Conservation (phyloP, 2,797 vertebrate species). For the Masticophis lateralis region DNA sequence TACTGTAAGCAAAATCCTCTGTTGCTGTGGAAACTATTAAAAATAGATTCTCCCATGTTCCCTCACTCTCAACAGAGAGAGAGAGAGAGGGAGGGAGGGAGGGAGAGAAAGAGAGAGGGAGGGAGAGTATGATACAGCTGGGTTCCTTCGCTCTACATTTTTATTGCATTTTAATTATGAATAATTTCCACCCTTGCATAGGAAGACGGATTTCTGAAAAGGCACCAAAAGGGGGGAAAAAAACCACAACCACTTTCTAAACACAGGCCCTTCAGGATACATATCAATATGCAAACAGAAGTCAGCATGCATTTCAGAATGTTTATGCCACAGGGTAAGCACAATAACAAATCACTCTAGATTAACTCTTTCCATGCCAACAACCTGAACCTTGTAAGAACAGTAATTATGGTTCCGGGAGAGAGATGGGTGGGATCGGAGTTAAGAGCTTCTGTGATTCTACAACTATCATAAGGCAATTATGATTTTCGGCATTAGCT, state of each 20-base stretch:
- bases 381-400: background rate
- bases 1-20: slow-evolving; percentile 71
- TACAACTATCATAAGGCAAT: accelerated
- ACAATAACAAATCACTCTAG: slow-evolving; percentile 35
- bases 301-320: slow-evolving; percentile 66
- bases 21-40: slow-evolving; percentile 76
- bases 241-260: slow-evolving; percentile 42
- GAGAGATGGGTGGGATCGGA: background rate
- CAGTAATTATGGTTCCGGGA: background rate
- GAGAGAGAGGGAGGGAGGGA: too few relatives aligned
- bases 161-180: slow-evolving; percentile 78
- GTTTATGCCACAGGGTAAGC: slow-evolving; percentile 73
- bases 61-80: slow-evolving; percentile 34
- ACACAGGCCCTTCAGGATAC: slow-evolving; percentile 64
- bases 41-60: slow-evolving; percentile 68
- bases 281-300: slow-evolving; percentile 71
- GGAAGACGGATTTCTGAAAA: slow-evolving; percentile 60
- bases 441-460: slow-evolving; percentile 13
- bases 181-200: slow-evolving; percentile 70
- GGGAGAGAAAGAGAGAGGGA: slow-evolving; percentile 4
- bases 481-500: accelerated
- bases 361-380: slow-evolving; percentile 57
- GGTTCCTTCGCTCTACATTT: slow-evolving; percentile 67
- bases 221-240: slow-evolving; percentile 11
- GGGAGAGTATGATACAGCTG: slow-evolving; percentile 57